Percentiles rank a stretch among this genome's conserved stretches.
These are phyloP conservation scores for Colaptes auratus DNA, from an alignment of 2,113 vertebrate genomes.

Conservation along the genomic window DNA sequence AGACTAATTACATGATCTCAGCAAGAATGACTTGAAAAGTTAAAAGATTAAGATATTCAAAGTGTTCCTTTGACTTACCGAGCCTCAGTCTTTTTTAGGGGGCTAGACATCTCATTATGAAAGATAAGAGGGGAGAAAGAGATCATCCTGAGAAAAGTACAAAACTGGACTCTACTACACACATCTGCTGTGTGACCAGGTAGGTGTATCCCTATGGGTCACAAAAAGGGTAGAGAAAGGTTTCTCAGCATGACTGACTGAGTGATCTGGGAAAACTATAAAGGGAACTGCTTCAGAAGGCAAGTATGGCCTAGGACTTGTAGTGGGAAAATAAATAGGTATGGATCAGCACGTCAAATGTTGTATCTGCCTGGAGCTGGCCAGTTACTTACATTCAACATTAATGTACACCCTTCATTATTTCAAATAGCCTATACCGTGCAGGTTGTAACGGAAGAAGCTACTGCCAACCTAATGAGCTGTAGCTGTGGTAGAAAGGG, in stretches of 20 bases:
- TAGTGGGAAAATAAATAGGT: conserved; percentile 70
- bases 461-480: conserved; percentile 26
- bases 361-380: conserved; percentile 38
- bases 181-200: not conserved
- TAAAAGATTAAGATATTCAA: conserved; percentile 59
- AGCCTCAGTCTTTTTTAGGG: conserved; percentile 45
- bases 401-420: conserved; percentile 70
- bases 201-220: not conserved
- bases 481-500: conserved; percentile 41
- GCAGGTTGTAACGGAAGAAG: conserved; percentile 13
- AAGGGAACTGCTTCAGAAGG: conserved; percentile 10
- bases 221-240: not conserved
- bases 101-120: not conserved
- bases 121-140: conserved; percentile 1
- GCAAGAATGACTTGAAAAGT: conserved; percentile 53
- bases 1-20: conserved; percentile 67
- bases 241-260: not conserved
- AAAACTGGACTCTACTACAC: not conserved
- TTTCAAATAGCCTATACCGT: not conserved
- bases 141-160: conserved; percentile 52
- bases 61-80: conserved; percentile 38
- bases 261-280: not conserved
- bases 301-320: not conserved
- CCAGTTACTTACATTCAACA: conserved; percentile 49
- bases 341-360: conserved; percentile 42